Conservation (phyloP, 2,113 vertebrate species). For the Phaetusa simplex region DNA sequence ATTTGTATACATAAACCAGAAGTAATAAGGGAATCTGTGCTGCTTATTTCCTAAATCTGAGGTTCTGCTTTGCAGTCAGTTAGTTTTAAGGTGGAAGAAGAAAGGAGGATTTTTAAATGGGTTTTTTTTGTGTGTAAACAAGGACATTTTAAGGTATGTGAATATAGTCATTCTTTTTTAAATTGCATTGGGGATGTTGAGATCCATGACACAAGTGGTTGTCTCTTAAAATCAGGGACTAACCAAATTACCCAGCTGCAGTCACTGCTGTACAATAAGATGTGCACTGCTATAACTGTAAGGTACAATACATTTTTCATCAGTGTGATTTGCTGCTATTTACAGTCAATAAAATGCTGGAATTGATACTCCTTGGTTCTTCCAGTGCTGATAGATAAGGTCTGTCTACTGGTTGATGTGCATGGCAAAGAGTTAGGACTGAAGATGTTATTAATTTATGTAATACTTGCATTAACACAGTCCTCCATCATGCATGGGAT, state of each 20-base stretch:
- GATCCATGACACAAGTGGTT: not conserved
- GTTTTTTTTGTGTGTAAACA: not conserved
- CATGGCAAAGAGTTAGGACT: not conserved
- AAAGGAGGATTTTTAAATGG: not conserved
- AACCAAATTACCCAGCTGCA: not conserved
- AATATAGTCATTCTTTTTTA: not conserved
- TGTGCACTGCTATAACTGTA: not conserved
- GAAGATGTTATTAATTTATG: not conserved
- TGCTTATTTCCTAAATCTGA: not conserved
- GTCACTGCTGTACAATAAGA: not conserved
- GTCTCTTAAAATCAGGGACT: not conserved
- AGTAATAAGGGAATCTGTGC: not conserved
- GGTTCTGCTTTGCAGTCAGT: not conserved
- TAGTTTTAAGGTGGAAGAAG: not conserved
- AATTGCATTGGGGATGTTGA: not conserved
- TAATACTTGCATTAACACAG: not conserved
- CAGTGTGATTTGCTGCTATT: not conserved
- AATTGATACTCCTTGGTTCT: not conserved
- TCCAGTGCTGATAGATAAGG: not conserved
- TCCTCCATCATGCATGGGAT: not conserved
- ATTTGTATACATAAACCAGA: not conserved
- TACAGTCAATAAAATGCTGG: not conserved
- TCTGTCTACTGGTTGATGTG: not conserved
- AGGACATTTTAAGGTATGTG: not conserved
- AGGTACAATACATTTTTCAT: not conserved